These are phyloP conservation scores for Oncopodura yosiiana DNA, from an alignment of 1,140 invertebrate genomes.

Conservation along the genomic window DNA sequence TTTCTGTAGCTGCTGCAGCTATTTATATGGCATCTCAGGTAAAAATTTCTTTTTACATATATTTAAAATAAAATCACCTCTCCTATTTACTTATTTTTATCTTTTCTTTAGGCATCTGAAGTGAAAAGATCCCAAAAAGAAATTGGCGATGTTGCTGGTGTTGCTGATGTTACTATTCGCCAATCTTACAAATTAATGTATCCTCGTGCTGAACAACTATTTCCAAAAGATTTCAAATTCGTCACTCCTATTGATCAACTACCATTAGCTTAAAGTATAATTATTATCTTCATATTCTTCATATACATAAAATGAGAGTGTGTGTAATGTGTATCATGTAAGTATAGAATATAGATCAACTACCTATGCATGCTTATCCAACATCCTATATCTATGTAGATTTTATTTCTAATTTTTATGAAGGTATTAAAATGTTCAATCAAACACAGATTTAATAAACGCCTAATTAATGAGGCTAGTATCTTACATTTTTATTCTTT, in stretches of 20 bases:
- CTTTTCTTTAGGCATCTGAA: constrained; percentile 66
- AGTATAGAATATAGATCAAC: no score
- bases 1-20: constrained; percentile 96
- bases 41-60: constrained; percentile 19
- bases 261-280: constrained; percentile 71
- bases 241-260: constrained; percentile 87
- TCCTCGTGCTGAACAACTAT: constrained; percentile 72
- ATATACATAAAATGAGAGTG: no score
- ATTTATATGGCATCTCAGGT: constrained; percentile 99
- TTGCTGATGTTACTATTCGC: constrained; percentile 95
- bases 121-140: constrained; percentile 93
- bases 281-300: no score
- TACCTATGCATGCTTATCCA: no score
- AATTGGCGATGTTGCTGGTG: constrained; percentile 96
- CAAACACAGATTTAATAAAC: no score
- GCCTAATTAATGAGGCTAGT: no score
- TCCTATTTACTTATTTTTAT: constrained; percentile 2
- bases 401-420: no score
- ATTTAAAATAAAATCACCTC: background rate
- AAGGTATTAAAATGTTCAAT: no score
- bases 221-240: constrained; percentile 92
- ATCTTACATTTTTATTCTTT: no score
- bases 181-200: constrained; percentile 98
- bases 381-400: no score
- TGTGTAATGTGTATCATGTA: no score